Conservation (phyloP, 2,113 vertebrate species). For the Atlantisia rogersi region DNA sequence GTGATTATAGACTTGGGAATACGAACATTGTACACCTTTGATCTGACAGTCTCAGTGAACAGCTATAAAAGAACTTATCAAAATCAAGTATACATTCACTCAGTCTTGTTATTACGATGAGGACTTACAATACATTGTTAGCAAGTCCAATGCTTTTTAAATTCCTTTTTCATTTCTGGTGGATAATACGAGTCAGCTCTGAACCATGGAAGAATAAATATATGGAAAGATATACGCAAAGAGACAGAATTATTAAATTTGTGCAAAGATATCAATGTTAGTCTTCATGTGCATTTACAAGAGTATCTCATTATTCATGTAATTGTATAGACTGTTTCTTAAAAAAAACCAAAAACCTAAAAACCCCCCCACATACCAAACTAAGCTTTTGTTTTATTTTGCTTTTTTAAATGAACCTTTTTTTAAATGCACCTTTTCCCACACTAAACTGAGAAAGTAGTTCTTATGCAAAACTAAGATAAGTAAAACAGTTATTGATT, state of each 20-base stretch:
- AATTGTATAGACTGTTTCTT: neutral
- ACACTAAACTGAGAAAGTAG: neutral
- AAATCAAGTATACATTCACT: neutral
- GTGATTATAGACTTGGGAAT: neutral
- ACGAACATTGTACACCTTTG: neutral
- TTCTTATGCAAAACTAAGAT: neutral
- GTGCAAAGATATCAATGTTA: neutral
- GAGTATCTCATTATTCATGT: neutral
- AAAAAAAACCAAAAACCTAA: neutral
- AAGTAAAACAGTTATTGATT: neutral
- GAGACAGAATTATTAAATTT: neutral
- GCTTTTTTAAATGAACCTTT: neutral
- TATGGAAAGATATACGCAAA: neutral
- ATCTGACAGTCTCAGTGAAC: neutral
- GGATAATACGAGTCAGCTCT: neutral
- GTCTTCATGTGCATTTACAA: neutral
- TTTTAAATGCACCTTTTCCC: neutral
- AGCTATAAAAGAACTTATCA: neutral
- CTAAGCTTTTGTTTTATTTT: too few relatives aligned
- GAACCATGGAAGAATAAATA: neutral
- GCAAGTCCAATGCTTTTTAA: neutral
- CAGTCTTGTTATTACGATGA: neutral
- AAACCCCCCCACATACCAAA: neutral
- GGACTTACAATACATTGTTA: neutral
- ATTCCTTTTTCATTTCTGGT: neutral